Base-by-base conservation (phyloP, 53 echinoderm and acorn worm species). In the Luidia sarsii region DNA sequence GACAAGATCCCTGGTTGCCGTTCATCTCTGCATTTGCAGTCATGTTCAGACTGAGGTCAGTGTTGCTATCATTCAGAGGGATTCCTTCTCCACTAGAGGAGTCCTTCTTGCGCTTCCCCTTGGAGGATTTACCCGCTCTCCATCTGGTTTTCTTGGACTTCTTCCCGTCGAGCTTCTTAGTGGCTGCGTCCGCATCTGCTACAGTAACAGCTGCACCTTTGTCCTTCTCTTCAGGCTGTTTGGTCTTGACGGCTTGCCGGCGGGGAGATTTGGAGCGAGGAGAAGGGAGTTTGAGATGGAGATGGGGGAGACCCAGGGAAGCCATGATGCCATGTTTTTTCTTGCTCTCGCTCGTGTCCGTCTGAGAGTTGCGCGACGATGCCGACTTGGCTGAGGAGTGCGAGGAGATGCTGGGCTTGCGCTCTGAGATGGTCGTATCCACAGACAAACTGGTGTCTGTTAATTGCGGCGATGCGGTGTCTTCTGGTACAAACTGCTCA, bases 251-350 rank as follows among this genome's bases (percentile, higher is more conserved):
- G 14, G 41, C 45, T 32, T 38, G 22, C 34, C 71, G 46, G 48
- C 39, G 50, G 18, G 67, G 29, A 54, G 57, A 68, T 53, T 83
- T 88, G 62, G 68, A 75, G 33, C 83, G 83, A 48, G 68, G 82
- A 7, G 82, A 69, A 11, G 39, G 39, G 45, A 64, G 88, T 41
- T 79, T 88, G 48, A 88, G 51, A 62, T 75, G 68, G 39, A 88
- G 75, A 53, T 88, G 82, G 61, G 82, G 55, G 46, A 90, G 53
- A 37, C 72, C 81, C 7, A 90, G 64, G 24, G 86, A 86, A 37
- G 86, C 73, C 79, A 86, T 75, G 43, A 82, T 71, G 32, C 86
- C 70, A 46, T 86, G 65, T 72, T 90, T 90, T 63, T 85, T 86
- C 82, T 86, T 86, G 46, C 68, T 32, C 77, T 89, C 72, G 48